phyloP scores from a whole-genome alignment of 2,113 vertebrate species.

The Triplophysa siluroides region DNA sequence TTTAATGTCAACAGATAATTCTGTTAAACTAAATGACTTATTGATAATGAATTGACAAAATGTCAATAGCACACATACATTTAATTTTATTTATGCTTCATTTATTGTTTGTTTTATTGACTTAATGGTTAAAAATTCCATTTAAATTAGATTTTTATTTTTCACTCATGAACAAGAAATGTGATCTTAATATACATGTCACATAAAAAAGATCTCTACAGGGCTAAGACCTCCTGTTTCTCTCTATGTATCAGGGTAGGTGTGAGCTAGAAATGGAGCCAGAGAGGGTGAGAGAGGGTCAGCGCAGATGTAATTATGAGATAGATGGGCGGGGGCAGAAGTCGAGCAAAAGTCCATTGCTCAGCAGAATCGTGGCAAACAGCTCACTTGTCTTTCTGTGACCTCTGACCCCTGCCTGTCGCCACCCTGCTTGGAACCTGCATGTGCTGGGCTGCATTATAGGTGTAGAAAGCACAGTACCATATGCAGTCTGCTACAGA shows the following conservation, averaged over 20 bases:
- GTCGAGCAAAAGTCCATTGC: constrained; percentile 52
- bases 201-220: not conserved
- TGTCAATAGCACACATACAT: too few species aligned
- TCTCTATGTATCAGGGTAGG: not conserved
- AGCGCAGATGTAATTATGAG: constrained; percentile 61
- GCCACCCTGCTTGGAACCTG: constrained; percentile 18
- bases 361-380: constrained; percentile 64
- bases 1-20: too few species aligned
- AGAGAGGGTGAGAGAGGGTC: constrained; percentile 39
- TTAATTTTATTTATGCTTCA: too few species aligned
- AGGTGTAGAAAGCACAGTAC: not conserved
- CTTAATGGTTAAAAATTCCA: too few species aligned
- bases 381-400: constrained; percentile 63
- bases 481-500: constrained; percentile 34
- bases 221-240: not conserved
- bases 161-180: not conserved
- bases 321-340: constrained; percentile 58
- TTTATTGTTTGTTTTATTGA: too few species aligned
- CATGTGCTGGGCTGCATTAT: not conserved
- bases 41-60: too few species aligned
- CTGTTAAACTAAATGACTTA: too few species aligned
- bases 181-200: not conserved
- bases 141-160: too few species aligned
- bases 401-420: constrained; percentile 65
- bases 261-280: constrained; percentile 31